A percentile compares a stretch with the other conserved stretches of the same genome.
Conservation (phyloP, 2,888 invertebrate species). For the Cheiracanthium punctorium region DNA sequence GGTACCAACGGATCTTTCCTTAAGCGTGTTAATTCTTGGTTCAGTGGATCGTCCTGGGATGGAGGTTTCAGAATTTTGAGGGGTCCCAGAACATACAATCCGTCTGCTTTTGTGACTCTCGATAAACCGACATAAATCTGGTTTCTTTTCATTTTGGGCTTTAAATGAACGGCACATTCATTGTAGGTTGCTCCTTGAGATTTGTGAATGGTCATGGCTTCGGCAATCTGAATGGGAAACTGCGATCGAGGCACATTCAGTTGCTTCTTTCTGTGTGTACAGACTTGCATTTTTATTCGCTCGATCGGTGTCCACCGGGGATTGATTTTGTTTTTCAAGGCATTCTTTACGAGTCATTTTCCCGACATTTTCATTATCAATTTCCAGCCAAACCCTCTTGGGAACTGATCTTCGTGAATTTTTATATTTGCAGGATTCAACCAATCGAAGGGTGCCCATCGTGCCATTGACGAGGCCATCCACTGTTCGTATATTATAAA, state of each 20-base stretch:
- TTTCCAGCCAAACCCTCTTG: too few species aligned
- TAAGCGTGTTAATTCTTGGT: too few species aligned
- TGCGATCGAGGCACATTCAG: constrained; percentile 45
- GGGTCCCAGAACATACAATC: not conserved
- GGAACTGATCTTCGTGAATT: too few species aligned
- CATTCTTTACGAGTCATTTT: too few species aligned
- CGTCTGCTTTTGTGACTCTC: not conserved
- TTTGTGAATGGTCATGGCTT: constrained; percentile 72
- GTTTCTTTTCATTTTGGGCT: not conserved
- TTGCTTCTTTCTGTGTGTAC: not conserved
- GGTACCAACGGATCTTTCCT: too few species aligned
- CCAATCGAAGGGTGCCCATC: too few species aligned
- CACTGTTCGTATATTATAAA: too few species aligned
- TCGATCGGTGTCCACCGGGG: constrained; percentile 13
- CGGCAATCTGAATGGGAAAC: constrained; percentile 71
- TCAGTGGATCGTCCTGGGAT: not conserved
- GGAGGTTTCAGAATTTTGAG: not conserved
- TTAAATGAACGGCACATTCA: not conserved
- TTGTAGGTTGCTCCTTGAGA: constrained; percentile 68
- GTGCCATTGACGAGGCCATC: too few species aligned
- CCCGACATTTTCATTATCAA: too few species aligned
- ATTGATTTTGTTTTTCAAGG: not conserved
- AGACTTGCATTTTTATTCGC: not conserved
- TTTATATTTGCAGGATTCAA: too few species aligned
- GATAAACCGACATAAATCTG: constrained; percentile 10